A percentile compares a stretch with the other conserved stretches of the same genome.
These are phyloP conservation scores for Hermodice carunculata DNA, from an alignment of 2,888 invertebrate species.

Conservation along the genomic window DNA sequence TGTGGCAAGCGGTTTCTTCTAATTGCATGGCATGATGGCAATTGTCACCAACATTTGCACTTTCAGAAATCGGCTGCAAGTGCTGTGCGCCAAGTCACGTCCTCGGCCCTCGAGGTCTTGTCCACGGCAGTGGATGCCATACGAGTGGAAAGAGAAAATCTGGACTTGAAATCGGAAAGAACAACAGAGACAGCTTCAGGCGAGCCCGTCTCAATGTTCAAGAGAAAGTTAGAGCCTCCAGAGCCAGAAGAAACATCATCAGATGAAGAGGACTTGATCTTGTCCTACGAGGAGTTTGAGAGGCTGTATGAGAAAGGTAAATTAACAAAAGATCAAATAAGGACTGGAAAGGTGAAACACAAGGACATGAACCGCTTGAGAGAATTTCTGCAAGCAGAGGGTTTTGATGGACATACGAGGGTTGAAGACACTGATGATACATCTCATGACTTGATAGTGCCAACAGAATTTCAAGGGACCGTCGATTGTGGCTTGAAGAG, in stretches of 20 bases:
- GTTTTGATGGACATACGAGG: background rate
- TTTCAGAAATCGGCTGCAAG: slow-evolving; percentile 42
- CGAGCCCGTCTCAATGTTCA: slow-evolving; percentile 1
- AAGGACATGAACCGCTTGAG: slow-evolving; percentile 8
- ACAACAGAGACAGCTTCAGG: background rate
- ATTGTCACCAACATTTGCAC: too few species aligned
- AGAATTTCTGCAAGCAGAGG: background rate
- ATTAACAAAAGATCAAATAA: slow-evolving; percentile 20
- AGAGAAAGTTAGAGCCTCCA: too few species aligned
- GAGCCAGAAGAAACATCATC: background rate
- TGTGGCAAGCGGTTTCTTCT: too few species aligned
- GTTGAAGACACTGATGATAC: background rate
- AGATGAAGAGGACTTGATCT: slow-evolving; percentile 24
- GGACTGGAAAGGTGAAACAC: slow-evolving; percentile 17
- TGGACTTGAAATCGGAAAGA: background rate
- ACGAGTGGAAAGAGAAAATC: too few species aligned
- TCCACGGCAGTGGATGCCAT: too few species aligned
- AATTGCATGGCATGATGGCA: too few species aligned
- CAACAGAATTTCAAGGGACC: slow-evolving; percentile 3
- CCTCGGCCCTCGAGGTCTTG: slow-evolving; percentile 49
- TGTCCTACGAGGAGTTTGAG: slow-evolving; percentile 30
- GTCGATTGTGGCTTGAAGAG: slow-evolving; percentile 53
- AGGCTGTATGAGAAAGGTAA: slow-evolving; percentile 17
- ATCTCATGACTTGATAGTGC: slow-evolving; percentile 13
- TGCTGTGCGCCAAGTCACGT: slow-evolving; percentile 50